Evolutionary conservation across 2,797 vertebrate species (phyloP).

Genomic region (Hydrocynus forskahlii): DNA sequence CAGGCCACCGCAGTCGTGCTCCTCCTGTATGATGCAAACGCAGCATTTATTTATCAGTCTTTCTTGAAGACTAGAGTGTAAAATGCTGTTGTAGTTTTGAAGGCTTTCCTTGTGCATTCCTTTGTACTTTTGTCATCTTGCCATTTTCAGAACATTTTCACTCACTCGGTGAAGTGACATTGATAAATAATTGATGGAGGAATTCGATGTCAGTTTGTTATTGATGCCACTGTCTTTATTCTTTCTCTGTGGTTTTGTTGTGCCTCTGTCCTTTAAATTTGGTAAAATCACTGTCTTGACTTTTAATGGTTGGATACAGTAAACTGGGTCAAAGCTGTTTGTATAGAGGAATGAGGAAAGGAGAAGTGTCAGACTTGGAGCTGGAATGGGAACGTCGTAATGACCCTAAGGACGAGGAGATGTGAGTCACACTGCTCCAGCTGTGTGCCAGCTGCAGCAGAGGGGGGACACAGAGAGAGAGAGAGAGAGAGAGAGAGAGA

Average conservation of each 20-base stretch:
- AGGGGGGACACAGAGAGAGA: conserved; percentile 3
- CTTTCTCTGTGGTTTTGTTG: neutral
- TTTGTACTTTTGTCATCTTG: neutral
- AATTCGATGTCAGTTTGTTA: neutral
- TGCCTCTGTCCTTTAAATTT: neutral
- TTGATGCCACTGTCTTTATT: neutral
- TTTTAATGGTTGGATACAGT: neutral
- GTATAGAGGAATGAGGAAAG: neutral
- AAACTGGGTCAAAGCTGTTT: conserved; percentile 21
- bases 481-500: neutral
- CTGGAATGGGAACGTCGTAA: conserved; percentile 42
- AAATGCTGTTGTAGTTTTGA: no score
- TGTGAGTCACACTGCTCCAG: conserved; percentile 45
- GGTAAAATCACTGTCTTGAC: neutral
- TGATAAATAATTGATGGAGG: neutral
- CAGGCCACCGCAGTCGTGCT: no score
- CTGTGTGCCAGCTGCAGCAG: conserved; percentile 46
- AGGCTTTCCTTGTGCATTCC: neutral
- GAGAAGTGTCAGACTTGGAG: conserved; percentile 17
- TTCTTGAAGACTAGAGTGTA: no score
- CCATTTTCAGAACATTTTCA: neutral
- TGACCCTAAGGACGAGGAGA: conserved; percentile 47
- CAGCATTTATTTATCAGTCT: no score
- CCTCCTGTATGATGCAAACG: no score
- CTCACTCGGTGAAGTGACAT: neutral